Base-by-base conservation (phyloP, 1,140 invertebrate genomes). In the Chelonus insularis region DNA sequence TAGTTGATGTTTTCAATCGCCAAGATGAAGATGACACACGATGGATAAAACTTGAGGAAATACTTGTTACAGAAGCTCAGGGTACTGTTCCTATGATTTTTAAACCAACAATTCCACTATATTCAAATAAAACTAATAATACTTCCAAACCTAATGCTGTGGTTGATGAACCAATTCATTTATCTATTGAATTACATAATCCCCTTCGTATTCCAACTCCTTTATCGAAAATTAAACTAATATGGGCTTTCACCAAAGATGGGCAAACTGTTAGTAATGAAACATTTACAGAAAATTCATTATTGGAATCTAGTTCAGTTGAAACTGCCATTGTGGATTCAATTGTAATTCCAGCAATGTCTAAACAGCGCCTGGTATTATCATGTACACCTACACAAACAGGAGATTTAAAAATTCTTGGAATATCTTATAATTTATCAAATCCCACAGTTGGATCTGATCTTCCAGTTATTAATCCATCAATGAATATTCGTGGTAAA, bases 1-100 rank as follows among this genome's bases (percentile, higher is more conserved):
- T 74, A 61, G 36, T 70, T 50, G 66, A 78, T 2, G 68, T 74
- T 4, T 75, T 79, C 4, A 57, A 71, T 51, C 65, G 64, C 65
- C 74, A 79, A 47, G 74, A 82, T 23, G 64, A 71, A 2, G 73
- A 79, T 25, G 76, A 82, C 11, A 71, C 79, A 0, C 83, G 79
- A 68, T 91, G 91, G 91, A 79, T 81, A 56, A 88, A 87, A 71
- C 83, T 95, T 25, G 93, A 95, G 78, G 89, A 95, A 77, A 85
- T 89, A 72, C 70, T 94, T 4, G 84, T 94, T 1, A 83, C 87
- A 36, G 88, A 90, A 63, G 88, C 87, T 1, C 85, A 87, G 57
- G 87, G 87, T 23, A 81, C 82, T n/a, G 77, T 86, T 12, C 88
- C 91, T 2, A 86, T 92, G 81, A 85, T 91, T 52, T 93, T 93